Conservation (phyloP, 2,113 vertebrate genomes). For the Pavo muticus region DNA sequence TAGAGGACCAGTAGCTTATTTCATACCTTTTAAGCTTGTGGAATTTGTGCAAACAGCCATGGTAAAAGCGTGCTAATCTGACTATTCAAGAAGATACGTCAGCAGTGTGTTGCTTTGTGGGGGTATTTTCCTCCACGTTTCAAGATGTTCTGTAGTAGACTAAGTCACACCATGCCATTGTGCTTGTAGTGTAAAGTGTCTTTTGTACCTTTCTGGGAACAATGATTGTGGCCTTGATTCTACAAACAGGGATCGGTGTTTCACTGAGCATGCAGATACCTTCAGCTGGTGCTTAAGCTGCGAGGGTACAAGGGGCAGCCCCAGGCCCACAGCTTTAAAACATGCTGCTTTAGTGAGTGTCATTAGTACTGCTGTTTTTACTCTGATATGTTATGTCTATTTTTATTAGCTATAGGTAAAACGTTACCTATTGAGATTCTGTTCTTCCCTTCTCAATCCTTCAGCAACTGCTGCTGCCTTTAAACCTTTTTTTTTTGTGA, state of each 20-base stretch:
- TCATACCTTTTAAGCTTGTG: not conserved
- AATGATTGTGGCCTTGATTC: rapidly evolving
- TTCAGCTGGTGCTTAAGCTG: not conserved
- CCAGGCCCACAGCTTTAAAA: not conserved
- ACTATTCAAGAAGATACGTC: not conserved
- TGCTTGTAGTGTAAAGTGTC: not conserved
- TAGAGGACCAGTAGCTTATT: not conserved
- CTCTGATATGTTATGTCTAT: not conserved
- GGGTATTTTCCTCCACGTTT: not conserved
- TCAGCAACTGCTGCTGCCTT: not conserved
- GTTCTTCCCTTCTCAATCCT: not conserved
- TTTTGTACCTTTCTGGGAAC: not conserved
- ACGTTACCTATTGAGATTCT: not conserved
- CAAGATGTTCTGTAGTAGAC: not conserved
- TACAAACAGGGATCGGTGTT: rapidly evolving
- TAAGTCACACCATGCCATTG: rapidly evolving
- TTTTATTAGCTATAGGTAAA: not conserved
- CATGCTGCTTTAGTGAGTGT: not conserved
- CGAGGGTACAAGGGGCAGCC: rapidly evolving
- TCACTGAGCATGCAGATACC: not conserved
- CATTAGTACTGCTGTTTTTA: not conserved
- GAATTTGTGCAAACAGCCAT: not conserved
- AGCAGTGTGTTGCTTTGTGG: not conserved
- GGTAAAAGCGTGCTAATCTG: not conserved
- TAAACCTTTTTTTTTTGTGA: not conserved